Base-by-base conservation (phyloP, 2,888 invertebrate species). In the Cephalotes varians region DNA sequence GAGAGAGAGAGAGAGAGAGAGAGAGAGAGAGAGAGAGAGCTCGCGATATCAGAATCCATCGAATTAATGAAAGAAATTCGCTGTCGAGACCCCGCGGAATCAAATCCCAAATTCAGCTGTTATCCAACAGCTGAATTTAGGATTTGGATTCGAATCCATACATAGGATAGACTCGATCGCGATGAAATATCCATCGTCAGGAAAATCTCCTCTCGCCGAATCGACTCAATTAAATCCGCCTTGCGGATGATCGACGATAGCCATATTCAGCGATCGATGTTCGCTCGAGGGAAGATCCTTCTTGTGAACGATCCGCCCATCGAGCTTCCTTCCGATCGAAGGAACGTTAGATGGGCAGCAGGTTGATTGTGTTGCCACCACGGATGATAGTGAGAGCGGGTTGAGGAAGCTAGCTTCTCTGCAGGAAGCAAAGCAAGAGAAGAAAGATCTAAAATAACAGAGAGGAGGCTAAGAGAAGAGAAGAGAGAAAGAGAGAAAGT, bases 321-420 rank as follows among this genome's bases (percentile, higher is more conserved):
- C 74, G 64, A 83, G 89, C 90, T 89, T 92, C 92, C 92, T 92
- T 91, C 90, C 91, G 90, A n/a, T 84, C 3, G 58, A 62, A 72
- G 67, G 62, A 72, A 83, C 74, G 49, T 60, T 74, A 77, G 80
- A 47, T 15, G 47, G 72, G 28, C 56, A 58, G 74, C 56, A 67
- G 74, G 49, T 64, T 65, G 82, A 56, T 65, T 80, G 81, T 28
- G 47, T 47, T 31, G 25, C 62, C 54, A 31, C 15, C 51, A 49
- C 10, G 49, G 25, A 37, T 47, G 51, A 34, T 34, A 10, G 62
- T 28, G 51, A 56, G 37, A 58, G 44, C 60, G 49, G 51, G 28
- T 28, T 34, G 74, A 65, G 18, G 0, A 25, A 15, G 5, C 40
- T n/a, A 31, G 18, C 40, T 40, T 44, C 44, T 73, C 58, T 40